phyloP scores from a whole-genome alignment of 2,797 vertebrate species.

The Cirrhinus molitorella region DNA sequence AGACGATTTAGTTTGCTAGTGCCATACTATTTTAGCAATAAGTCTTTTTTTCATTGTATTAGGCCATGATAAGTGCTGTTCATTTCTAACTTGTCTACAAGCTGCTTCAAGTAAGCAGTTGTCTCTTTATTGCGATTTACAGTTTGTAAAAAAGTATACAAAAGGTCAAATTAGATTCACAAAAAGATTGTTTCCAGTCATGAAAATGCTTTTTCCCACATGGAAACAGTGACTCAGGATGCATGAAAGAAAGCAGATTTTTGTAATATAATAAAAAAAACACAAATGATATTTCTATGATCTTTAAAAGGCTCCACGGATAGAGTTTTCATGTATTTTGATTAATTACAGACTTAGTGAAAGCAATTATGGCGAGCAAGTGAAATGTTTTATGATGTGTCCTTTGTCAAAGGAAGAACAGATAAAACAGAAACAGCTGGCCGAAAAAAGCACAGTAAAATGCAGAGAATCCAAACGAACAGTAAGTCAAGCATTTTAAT shows the following conservation, averaged over 20 bases:
- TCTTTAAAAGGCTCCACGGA: neutral
- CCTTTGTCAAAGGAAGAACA: slow-evolving; percentile 21
- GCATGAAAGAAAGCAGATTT: slow-evolving; percentile 19
- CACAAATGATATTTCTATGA: neutral
- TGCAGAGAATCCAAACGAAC: neutral
- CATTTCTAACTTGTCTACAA: neutral
- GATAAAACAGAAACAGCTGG: neutral
- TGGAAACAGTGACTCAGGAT: neutral
- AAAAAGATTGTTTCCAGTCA: neutral
- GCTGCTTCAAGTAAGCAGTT: neutral
- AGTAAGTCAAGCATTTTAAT: neutral
- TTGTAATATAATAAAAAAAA: neutral
- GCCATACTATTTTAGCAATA: neutral
- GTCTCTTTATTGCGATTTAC: neutral
- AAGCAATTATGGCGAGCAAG: neutral
- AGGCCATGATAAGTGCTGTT: neutral
- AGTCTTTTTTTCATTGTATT: neutral
- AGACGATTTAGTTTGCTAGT: neutral
- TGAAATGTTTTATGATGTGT: slow-evolving; percentile 3
- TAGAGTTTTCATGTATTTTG: slow-evolving; percentile 13
- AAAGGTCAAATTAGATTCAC: neutral
- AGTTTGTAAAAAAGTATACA: slow-evolving; percentile 3
- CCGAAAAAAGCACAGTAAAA: neutral
- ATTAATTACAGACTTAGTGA: slow-evolving; percentile 19
- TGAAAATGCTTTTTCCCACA: neutral